A percentile compares a stretch with the other conserved stretches of the same genome.
Evolutionary conservation across 2,113 vertebrate genomes (phyloP).

Genomic region (Mirza zaza): DNA sequence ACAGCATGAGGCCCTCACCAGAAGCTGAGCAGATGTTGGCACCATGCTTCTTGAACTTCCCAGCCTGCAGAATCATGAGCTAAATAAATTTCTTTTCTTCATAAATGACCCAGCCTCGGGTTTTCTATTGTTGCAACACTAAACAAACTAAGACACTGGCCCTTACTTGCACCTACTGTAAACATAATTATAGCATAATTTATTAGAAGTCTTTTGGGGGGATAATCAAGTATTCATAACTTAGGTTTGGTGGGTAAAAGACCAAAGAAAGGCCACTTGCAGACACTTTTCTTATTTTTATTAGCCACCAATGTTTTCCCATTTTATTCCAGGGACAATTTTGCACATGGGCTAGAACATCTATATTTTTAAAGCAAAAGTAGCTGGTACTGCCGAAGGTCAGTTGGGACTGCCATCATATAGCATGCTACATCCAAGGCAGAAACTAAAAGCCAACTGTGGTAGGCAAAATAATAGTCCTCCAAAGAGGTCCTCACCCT

Average conservation of each 20-base stretch:
- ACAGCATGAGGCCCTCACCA: neutral
- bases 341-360: neutral
- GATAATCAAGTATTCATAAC: neutral
- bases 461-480: neutral
- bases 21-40: neutral
- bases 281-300: neutral
- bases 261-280: neutral
- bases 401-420: neutral
- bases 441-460: neutral
- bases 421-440: neutral
- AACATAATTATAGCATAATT: neutral
- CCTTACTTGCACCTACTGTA: neutral
- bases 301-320: neutral
- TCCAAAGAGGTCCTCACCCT: neutral
- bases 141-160: neutral
- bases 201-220: neutral
- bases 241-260: neutral
- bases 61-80: neutral
- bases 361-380: neutral
- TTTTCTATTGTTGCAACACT: neutral
- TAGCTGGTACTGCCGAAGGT: neutral
- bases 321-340: neutral
- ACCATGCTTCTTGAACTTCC: neutral
- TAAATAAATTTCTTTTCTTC: neutral
- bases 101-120: neutral